Evolutionary conservation across 2,888 invertebrate genomes (phyloP).

Genomic region (Oegoconia quadripuncta): DNA sequence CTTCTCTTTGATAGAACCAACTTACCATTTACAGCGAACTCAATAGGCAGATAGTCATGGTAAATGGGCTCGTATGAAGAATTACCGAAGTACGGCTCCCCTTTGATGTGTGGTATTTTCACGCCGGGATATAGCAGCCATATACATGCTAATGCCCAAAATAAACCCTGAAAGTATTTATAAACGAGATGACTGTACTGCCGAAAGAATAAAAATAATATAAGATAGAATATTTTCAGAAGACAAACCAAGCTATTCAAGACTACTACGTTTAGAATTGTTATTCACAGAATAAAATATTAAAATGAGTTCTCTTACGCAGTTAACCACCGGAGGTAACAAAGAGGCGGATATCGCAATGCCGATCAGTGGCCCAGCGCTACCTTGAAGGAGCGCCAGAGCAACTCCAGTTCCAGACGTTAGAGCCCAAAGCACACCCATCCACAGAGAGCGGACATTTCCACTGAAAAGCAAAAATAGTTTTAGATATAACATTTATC

Average conservation of each 20-base stretch:
- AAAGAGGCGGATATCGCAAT: conserved; percentile 94
- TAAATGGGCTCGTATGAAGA: conserved; percentile 83
- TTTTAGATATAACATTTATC: not conserved
- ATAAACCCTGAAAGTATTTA: conserved; percentile 78
- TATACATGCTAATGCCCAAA: conserved; percentile 86
- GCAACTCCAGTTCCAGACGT: conserved; percentile 90
- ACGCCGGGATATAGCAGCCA: conserved; percentile 83
- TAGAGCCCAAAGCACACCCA: conserved; percentile 86
- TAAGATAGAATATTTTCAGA: not conserved
- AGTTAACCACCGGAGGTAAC: conserved; percentile 91
- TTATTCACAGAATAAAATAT: no score
- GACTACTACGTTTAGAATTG: no score
- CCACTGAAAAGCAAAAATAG: conserved; percentile 69
- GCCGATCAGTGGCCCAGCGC: conserved; percentile 90
- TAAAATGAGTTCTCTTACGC: conserved; percentile 79
- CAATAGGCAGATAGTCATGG: conserved; percentile 86
- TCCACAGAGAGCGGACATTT: conserved; percentile 85
- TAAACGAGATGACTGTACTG: not conserved
- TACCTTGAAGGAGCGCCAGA: conserved; percentile 90
- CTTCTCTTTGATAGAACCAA: no score
- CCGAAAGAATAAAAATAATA: not conserved
- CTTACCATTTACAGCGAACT: conserved; percentile 85
- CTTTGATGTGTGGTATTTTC: conserved; percentile 85
- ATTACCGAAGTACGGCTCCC: conserved; percentile 81
- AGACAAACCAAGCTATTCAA: no score